Conservation (phyloP, 2,888 invertebrate species). For the Caenorhabditis plicata region DNA sequence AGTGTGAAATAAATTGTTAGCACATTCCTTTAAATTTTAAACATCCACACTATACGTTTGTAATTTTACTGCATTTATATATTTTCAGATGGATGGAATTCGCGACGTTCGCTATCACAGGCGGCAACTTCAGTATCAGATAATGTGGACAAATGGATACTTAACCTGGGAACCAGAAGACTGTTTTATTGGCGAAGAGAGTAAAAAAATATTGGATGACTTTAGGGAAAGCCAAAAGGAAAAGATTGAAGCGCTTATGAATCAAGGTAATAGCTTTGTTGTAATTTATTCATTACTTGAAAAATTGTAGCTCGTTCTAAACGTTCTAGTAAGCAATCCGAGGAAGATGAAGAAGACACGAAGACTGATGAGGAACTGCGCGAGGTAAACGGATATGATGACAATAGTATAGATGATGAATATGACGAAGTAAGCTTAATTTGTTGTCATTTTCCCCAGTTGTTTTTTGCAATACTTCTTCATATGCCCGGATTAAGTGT, state of each 20-base stretch:
- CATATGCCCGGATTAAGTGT: too few relatives aligned
- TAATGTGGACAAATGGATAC: not conserved
- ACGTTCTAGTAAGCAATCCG: not conserved
- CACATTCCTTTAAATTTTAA: too few relatives aligned
- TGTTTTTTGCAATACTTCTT: too few relatives aligned
- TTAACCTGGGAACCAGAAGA: not conserved
- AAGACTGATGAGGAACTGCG: not conserved
- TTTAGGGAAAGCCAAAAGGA: not conserved
- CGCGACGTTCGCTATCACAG: not conserved
- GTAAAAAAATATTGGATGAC: not conserved
- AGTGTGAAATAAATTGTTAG: too few relatives aligned
- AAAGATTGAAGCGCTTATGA: conserved; percentile 1
- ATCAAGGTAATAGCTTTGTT: not conserved
- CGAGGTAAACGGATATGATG: not conserved
- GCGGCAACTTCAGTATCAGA: not conserved
- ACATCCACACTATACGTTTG: too few relatives aligned
- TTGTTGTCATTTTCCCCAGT: too few relatives aligned
- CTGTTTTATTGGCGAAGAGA: not conserved
- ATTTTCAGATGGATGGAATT: too few relatives aligned
- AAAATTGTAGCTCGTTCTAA: not conserved
- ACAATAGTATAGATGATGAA: not conserved
- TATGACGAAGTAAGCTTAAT: not conserved
- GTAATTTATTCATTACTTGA: not conserved
- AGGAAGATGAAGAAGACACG: too few relatives aligned
- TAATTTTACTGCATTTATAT: not conserved